Conservation (phyloP, 2,113 vertebrate genomes). For the Melanocharis versteri region DNA sequence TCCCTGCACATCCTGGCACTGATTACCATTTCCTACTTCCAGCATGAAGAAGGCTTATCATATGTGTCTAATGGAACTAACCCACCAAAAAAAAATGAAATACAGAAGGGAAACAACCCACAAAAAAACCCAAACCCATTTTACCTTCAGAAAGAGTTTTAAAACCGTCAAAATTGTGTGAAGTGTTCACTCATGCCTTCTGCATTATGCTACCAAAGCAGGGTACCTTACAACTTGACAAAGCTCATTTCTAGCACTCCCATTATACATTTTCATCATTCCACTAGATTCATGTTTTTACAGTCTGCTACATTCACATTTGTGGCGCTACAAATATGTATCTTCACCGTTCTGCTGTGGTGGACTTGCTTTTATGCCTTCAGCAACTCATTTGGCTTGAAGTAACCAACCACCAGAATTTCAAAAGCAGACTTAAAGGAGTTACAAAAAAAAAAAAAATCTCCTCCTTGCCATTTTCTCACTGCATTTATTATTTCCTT, state of each 20-base stretch:
- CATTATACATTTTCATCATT: background rate
- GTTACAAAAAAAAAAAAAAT: background rate
- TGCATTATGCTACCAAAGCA: background rate
- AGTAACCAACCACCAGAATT: background rate
- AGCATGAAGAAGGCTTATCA: background rate
- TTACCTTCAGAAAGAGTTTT: background rate
- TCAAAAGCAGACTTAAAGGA: background rate
- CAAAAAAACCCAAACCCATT: background rate
- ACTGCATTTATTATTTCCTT: background rate
- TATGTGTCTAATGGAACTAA: background rate
- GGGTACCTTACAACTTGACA: background rate
- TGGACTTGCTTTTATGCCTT: background rate
- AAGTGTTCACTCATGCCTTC: background rate
- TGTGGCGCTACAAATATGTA: background rate
- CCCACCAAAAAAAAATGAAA: fast-evolving
- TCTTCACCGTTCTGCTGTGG: background rate
- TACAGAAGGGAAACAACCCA: fast-evolving
- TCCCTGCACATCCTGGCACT: background rate
- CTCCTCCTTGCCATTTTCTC: background rate
- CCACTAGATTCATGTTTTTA: background rate
- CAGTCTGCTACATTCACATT: background rate
- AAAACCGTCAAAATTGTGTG: background rate
- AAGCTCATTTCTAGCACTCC: background rate
- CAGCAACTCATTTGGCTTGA: background rate
- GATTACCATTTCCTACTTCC: background rate